Evolutionary conservation across 1,140 invertebrate species (phyloP), one percentile per base, ranked within the genome.

Genomic region (Campoletis sonorensis): DNA sequence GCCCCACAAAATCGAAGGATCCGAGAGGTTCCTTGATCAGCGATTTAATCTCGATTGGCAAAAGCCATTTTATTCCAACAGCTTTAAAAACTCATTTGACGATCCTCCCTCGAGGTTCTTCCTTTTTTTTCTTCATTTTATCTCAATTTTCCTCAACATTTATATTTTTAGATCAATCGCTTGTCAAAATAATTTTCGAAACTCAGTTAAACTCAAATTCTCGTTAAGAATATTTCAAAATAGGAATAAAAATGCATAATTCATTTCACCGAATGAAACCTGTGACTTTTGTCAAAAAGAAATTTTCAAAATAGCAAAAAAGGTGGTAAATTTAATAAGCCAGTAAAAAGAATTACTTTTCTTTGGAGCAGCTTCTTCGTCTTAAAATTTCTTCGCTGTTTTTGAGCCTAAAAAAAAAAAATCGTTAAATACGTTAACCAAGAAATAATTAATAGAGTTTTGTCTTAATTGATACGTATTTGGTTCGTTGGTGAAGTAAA

Each of bases 401-500:
- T n/a, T 30, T n/a, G 13, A 15, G 0, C 30, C 27, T 27, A 23
- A 64, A 64, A 64, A 64, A 64, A 23, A 4, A 13, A 64, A 23
- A 23, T 11, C 21, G 23, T 26, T 26, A 27, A 26, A 15, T 23
- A 23, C 27, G 64, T 68, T 21, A 68, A 7, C 0, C 23, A 68
- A 37, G n/a, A 49, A 49, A 72, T 45, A 45, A 21, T 40, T 45
- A 26, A 23, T 64, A 4, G 13, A 64, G 8, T 26, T 23, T 64
- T 4, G 61, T 26, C n/a, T 64, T 77, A 77, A 77, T 77, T 77
- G 73, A 77, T 61, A 77, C 23, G 54, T 77, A 64, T 23, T 54
- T n/a, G 51, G 16, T 54, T 2, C 51, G 68, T 33, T n/a, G 0
- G 30, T 61, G 51, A 64, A 23, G 54, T 61, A 77, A 77, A 81